Percentiles rank a stretch among this genome's conserved stretches.
These are phyloP conservation scores for Clamator glandarius DNA, from an alignment of 2,797 vertebrate genomes.

Conservation along the genomic window DNA sequence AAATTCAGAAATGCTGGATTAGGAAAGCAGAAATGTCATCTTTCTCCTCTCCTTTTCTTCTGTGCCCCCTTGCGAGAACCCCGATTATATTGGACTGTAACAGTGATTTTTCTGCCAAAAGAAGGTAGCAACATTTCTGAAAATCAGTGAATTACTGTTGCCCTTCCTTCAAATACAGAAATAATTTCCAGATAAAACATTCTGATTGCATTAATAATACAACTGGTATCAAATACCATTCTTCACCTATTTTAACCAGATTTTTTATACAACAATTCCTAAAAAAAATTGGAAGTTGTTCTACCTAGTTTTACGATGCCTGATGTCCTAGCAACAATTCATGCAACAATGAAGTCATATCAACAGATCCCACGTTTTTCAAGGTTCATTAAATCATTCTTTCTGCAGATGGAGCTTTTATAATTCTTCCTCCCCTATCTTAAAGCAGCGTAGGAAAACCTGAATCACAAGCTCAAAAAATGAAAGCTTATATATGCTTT, in stretches of 20 bases:
- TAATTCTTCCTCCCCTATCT: no score
- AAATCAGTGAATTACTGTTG: not conserved
- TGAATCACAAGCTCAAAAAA: no score
- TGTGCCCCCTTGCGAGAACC: not conserved
- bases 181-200: not conserved
- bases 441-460: no score
- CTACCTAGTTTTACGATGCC: no score
- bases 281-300: no score
- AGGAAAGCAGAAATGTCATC: not conserved
- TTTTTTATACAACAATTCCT: no score
- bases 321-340: no score
- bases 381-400: no score
- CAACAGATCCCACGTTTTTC: no score
- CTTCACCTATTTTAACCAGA: not conserved
- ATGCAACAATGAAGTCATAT: no score
- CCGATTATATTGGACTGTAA: not conserved
- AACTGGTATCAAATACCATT: not conserved
- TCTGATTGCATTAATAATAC: not conserved
- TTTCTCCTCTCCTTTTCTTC: not conserved
- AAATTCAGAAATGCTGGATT: not conserved
- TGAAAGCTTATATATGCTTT: no score
- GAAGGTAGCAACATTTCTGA: not conserved
- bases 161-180: not conserved
- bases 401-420: no score
- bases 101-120: not conserved